Base-by-base conservation (phyloP, 2,797 vertebrate species). In the Phylloscopus collybita region DNA sequence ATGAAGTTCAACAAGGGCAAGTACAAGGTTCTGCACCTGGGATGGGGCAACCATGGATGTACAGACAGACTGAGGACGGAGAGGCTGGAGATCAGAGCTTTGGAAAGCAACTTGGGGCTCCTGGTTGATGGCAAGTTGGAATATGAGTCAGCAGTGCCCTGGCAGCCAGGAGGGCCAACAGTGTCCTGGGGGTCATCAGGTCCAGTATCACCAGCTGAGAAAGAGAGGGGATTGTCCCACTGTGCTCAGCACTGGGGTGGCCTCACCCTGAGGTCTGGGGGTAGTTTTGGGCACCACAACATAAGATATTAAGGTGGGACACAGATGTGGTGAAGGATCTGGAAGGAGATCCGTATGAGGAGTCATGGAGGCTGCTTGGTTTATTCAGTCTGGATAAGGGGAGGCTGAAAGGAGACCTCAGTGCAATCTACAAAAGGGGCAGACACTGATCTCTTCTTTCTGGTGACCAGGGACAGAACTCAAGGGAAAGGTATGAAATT, bases 201-300 rank as follows among this genome's bases (percentile, higher is more conserved):
- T 6, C 10, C 14, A 66, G 8, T 11, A 42, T 36, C 1, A 0
- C 32, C 32, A 50, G 12, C 26, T 5, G 2, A 6, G 12, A 1
- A 12, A 67, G 10, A 17, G 14, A 59, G 9, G 17, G 11, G 3
- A 56, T 25, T 73, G 20, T 65, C 50, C 20, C 1, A 6, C 36
- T 50, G 16, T 50, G 44, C 44, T 66, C 17, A 57, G 44, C 26
- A 42, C 6, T 59, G 11, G 16, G 12, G 9, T 0, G 0, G 8
- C 32, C 26, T 66, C 36, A 36, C 17, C 21, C 29, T 21, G 17
- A 66, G 32, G 34, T 14, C 26, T 50, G 9, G 53, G 11, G 4
- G 26, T 9, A 50, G 26, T 22, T 74, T 21, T 59, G 26, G 17
- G 32, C 11, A 15, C 10, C 36, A 57, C 21, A 66, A 22, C 44